Percentiles rank a stretch among this genome's conserved stretches.
Evolutionary conservation across 2,113 vertebrate species (phyloP).

Genomic region (Accipiter virgatus): DNA sequence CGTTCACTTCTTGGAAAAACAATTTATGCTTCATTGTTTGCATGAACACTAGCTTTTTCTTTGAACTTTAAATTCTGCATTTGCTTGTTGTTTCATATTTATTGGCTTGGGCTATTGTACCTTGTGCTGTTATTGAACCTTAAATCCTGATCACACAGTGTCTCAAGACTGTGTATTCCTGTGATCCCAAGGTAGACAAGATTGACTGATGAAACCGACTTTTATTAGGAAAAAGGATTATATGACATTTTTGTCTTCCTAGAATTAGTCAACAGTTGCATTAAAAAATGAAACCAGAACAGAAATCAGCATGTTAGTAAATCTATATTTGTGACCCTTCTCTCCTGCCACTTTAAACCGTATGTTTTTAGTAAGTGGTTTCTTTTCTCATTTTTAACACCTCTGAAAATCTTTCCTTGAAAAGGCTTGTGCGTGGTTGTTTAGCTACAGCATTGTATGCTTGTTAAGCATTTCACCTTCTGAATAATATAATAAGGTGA

Average conservation of each 20-base stretch:
- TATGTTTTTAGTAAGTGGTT: background rate
- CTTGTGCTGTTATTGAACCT: background rate
- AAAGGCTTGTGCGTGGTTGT: background rate
- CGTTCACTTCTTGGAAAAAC: background rate
- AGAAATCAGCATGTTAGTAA: background rate
- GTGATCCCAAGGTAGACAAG: background rate
- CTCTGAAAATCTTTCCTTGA: constrained; percentile 17
- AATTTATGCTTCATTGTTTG: background rate
- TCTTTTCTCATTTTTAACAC: background rate
- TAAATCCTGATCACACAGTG: background rate
- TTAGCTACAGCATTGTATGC: constrained; percentile 19
- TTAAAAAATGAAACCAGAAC: background rate
- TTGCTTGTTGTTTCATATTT: background rate
- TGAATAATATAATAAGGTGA: constrained; percentile 42
- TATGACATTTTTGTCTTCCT: background rate
- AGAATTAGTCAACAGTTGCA: background rate
- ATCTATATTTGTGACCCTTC: background rate
- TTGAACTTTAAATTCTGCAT: background rate
- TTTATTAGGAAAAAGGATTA: background rate
- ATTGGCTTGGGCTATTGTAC: background rate
- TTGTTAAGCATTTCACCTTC: constrained; percentile 21
- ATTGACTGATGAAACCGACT: background rate
- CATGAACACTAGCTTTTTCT: background rate
- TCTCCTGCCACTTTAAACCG: background rate
- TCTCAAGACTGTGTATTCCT: background rate